Conservation (phyloP, 2,888 invertebrate species). For the Ashinkailepas kermadecensis region DNA sequence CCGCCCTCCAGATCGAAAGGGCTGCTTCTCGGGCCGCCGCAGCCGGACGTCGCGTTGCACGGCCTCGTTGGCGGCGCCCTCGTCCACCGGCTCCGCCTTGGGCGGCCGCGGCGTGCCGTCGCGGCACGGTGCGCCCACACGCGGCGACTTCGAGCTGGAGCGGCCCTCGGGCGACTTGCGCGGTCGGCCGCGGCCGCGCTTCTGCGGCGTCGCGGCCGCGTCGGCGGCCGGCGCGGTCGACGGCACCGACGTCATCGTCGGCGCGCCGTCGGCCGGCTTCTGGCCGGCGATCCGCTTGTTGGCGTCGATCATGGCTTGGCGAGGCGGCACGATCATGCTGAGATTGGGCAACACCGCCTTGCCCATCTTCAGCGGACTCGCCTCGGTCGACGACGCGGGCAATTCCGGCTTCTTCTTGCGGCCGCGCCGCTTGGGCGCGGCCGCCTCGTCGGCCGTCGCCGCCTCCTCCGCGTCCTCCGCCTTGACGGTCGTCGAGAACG, state of each 20-base stretch:
- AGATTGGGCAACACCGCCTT: neutral
- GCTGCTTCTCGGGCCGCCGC: conserved; percentile 21
- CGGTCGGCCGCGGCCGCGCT: conserved; percentile 2
- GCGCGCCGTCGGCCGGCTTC: neutral
- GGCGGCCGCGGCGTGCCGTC: neutral
- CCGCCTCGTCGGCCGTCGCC: neutral
- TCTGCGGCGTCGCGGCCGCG: neutral
- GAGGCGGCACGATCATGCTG: conserved; percentile 9
- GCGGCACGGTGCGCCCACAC: neutral
- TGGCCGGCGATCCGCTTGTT: conserved; percentile 11
- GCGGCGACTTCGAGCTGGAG: neutral
- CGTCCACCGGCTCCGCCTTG: neutral
- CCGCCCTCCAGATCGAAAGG: conserved; percentile 22
- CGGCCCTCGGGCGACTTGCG: conserved; percentile 14
- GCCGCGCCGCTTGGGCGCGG: neutral
- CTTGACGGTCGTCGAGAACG: conserved; percentile 52
- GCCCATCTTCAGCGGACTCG: neutral
- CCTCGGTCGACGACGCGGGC: neutral
- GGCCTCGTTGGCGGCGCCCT: conserved; percentile 11
- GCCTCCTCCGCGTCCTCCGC: neutral
- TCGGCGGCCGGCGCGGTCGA: neutral
- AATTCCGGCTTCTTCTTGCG: conserved; percentile 11
- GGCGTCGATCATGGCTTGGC: conserved; percentile 14
- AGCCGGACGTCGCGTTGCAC: conserved; percentile 1
- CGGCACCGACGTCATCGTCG: neutral